These are phyloP conservation scores for Drosophila murphyi DNA, from an alignment of 1,140 invertebrate species.

Conservation along the genomic window DNA sequence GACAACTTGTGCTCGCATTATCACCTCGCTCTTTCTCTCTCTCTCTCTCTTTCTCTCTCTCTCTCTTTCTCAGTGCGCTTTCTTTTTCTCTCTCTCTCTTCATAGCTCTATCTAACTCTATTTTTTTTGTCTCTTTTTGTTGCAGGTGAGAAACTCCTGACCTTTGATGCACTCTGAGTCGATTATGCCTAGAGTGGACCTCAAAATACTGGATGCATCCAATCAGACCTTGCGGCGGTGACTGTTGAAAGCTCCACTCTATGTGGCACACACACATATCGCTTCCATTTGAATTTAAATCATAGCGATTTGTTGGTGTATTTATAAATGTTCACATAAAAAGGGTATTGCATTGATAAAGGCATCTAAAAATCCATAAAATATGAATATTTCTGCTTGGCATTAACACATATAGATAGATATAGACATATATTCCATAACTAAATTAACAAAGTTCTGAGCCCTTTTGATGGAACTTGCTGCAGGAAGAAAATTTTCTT, in stretches of 20 bases:
- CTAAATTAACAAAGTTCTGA: too few species aligned
- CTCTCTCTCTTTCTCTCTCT: not conserved
- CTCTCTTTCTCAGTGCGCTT: not conserved
- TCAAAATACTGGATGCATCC: constrained; percentile 5
- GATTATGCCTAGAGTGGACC: constrained; percentile 13
- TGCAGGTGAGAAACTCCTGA: constrained; percentile 21
- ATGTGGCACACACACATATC: constrained; percentile 25
- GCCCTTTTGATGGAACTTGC: too few species aligned
- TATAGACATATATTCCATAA: too few species aligned
- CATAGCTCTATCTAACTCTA: not conserved
- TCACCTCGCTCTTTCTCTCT: constrained; percentile 8
- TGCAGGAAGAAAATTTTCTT: too few species aligned
- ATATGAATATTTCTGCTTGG: too few species aligned
- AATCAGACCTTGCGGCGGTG: constrained; percentile 4
- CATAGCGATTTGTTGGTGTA: constrained; percentile 2
- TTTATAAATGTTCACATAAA: too few species aligned
- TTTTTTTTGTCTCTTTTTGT: constrained; percentile 5
- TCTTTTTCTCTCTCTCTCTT: not conserved
- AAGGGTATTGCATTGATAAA: not conserved
- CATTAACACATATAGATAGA: too few species aligned
- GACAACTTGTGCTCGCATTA: constrained; percentile 11
- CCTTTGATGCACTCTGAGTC: constrained; percentile 1
- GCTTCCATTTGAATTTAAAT: constrained; percentile 35
- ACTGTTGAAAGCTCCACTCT: constrained; percentile 6
- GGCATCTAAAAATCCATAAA: not conserved